Percentiles rank a stretch among this genome's conserved stretches.
Conservation (phyloP, 2,113 vertebrate species). For the Pseudolaguvia tuberculata region DNA sequence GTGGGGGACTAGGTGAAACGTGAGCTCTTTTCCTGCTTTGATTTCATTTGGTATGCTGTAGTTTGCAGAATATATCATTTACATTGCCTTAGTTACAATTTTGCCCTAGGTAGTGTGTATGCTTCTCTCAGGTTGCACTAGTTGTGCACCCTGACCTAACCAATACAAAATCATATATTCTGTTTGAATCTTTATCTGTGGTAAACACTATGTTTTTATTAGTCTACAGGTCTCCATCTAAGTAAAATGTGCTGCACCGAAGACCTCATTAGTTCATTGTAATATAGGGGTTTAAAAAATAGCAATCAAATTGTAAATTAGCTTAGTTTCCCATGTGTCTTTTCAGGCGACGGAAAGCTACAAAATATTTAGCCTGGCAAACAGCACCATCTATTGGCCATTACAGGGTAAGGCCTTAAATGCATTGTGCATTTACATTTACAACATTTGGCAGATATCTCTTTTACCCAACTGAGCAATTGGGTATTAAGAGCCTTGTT, state of each 20-base stretch:
- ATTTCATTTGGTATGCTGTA: constrained; percentile 6
- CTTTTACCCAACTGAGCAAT: no score
- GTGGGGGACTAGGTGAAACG: constrained; percentile 12
- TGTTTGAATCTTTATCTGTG: neutral
- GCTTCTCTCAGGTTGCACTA: no score
- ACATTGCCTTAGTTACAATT: neutral
- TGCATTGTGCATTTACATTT: no score
- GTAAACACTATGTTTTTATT: neutral
- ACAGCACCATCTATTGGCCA: neutral
- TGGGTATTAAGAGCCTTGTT: no score
- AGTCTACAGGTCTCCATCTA: neutral
- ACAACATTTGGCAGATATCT: no score
- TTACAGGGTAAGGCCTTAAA: neutral
- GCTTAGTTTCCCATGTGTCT: neutral
- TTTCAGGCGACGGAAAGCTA: neutral
- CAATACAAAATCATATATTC: neutral
- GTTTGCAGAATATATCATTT: neutral
- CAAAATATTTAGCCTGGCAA: neutral
- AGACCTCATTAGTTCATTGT: neutral
- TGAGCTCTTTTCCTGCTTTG: neutral
- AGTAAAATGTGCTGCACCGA: neutral
- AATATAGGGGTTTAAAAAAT: neutral
- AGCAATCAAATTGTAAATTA: neutral
- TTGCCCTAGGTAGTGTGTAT: neutral
- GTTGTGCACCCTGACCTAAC: neutral